Evolutionary conservation across 1,140 invertebrate species (phyloP).

Genomic region (Drosophila leontia): DNA sequence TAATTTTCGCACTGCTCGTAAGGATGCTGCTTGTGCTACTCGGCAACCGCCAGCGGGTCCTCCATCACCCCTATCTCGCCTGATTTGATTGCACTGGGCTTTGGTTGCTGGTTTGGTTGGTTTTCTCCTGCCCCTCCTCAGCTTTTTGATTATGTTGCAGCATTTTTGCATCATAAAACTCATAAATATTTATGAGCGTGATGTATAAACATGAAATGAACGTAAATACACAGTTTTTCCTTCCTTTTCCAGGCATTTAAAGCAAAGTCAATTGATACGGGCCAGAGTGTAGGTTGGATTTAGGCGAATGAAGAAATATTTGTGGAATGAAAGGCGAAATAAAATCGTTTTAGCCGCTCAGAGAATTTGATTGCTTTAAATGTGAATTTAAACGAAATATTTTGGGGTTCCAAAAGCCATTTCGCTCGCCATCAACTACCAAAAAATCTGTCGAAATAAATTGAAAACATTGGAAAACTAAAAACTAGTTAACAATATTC

Average conservation of each 20-base stretch:
- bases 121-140: background rate
- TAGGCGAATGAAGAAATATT: constrained; percentile 14
- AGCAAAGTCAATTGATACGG: constrained; percentile 21
- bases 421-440: constrained; percentile 10
- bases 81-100: constrained; percentile 72
- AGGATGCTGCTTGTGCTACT: constrained; percentile 16
- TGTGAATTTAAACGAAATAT: constrained; percentile 19
- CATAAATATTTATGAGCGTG: constrained; percentile 72
- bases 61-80: constrained; percentile 20
- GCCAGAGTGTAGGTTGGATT: background rate
- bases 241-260: constrained; percentile 23
- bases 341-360: constrained; percentile 29
- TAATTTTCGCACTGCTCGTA: constrained; percentile 64
- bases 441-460: constrained; percentile 25
- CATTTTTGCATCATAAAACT: constrained; percentile 67
- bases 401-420: constrained; percentile 28
- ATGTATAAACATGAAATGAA: constrained; percentile 41
- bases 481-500: constrained; percentile 10
- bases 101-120: constrained; percentile 11
- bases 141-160: constrained; percentile 53
- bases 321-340: constrained; percentile 19
- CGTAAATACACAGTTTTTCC: constrained; percentile 16
- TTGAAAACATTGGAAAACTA: constrained; percentile 16
- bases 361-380: constrained; percentile 24
- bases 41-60: constrained; percentile 12